phyloP scores from a whole-genome alignment of 2,888 invertebrate genomes.

The Drosophila nr. perissopoda region DNA sequence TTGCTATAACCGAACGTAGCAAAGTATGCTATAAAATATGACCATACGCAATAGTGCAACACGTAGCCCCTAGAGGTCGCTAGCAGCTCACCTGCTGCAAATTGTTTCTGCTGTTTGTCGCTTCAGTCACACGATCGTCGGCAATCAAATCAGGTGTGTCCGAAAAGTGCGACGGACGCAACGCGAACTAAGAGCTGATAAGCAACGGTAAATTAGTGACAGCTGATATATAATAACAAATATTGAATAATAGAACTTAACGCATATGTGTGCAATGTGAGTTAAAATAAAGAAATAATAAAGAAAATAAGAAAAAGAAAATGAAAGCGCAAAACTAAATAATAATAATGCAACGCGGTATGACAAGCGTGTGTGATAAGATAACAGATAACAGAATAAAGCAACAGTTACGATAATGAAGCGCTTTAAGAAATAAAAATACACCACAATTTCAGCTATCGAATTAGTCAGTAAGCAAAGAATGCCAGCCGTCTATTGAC shows the following conservation, averaged over 20 bases:
- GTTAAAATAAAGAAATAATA: neutral
- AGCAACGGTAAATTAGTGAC: slow-evolving; percentile 54
- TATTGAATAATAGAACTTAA: neutral
- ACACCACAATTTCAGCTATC: slow-evolving; percentile 5
- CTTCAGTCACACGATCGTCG: slow-evolving; percentile 64
- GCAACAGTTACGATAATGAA: neutral
- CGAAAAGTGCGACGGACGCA: neutral
- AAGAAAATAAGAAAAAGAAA: neutral
- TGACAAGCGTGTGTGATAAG: neutral
- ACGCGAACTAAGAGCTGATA: slow-evolving; percentile 39
- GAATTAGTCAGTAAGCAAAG: slow-evolving; percentile 39
- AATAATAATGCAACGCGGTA: neutral
- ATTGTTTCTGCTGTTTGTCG: slow-evolving; percentile 15
- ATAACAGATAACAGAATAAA: neutral
- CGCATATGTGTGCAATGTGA: neutral
- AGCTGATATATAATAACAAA: neutral
- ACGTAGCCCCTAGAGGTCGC: slow-evolving; percentile 14
- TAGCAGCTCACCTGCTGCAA: slow-evolving; percentile 13
- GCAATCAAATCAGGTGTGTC: slow-evolving; percentile 65
- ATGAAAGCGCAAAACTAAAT: neutral
- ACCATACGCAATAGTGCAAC: neutral
- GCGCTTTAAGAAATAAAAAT: slow-evolving; percentile 8
- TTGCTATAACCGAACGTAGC: neutral
- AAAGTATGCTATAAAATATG: slow-evolving; percentile 29
- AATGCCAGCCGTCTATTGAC: neutral